phyloP scores from a whole-genome alignment of 2,797 vertebrate species.

The Sylvia borin region DNA sequence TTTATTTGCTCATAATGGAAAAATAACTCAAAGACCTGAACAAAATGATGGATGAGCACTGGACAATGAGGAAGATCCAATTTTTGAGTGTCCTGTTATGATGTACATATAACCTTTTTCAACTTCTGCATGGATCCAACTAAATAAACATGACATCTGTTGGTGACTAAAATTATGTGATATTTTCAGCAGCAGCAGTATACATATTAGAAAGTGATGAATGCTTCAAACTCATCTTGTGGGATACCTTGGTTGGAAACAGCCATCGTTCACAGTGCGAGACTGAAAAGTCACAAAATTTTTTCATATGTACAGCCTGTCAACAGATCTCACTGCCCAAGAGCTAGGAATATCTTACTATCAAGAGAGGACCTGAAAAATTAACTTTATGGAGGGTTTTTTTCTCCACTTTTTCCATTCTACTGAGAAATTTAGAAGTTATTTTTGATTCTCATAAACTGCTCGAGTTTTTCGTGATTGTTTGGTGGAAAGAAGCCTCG shows the following conservation, averaged over 20 bases:
- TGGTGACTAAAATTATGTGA: not conserved
- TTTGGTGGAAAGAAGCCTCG: not conserved
- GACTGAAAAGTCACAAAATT: not conserved
- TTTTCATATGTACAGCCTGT: not conserved
- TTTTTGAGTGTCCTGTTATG: not conserved
- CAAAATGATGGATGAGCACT: not conserved
- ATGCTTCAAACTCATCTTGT: not conserved
- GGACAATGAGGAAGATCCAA: not conserved
- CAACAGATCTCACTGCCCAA: not conserved
- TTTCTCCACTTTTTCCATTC: not conserved
- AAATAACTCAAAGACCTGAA: not conserved
- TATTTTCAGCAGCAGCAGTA: not conserved
- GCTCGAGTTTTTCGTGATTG: not conserved
- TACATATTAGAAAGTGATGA: not conserved
- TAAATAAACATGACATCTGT: not conserved
- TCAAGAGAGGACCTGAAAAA: not conserved
- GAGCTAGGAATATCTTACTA: not conserved
- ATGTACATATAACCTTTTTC: not conserved
- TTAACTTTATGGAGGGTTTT: fast-evolving
- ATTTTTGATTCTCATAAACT: fast-evolving
- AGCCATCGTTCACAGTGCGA: not conserved
- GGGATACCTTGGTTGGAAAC: not conserved
- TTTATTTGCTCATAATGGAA: not conserved
- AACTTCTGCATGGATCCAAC: not conserved
- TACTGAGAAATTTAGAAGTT: not conserved